A percentile compares a stretch with the other conserved stretches of the same genome.
Conservation (phyloP, 2,888 invertebrate species). For the Nebria brevicollis region DNA sequence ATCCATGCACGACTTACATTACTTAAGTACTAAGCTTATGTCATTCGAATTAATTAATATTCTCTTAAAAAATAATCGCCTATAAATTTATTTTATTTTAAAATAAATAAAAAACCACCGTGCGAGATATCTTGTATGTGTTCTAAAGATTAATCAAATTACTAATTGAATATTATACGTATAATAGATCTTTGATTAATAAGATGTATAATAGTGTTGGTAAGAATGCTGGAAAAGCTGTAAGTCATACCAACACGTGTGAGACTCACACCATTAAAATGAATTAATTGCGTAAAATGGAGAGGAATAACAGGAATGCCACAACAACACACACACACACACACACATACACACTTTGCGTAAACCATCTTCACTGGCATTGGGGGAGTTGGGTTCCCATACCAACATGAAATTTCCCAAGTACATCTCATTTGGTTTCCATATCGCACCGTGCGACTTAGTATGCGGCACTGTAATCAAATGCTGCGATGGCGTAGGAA, state of each 20-base stretch:
- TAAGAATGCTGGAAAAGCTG: neutral
- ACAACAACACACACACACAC: neutral
- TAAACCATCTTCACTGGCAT: neutral
- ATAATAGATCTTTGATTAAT: neutral
- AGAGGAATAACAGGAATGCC: constrained; percentile 1
- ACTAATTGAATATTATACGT: too few species aligned
- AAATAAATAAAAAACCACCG: too few species aligned
- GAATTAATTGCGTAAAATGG: neutral
- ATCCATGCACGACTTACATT: too few species aligned
- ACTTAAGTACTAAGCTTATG: too few species aligned
- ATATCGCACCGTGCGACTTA: neutral
- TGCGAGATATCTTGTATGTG: too few species aligned
- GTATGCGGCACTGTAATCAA: constrained; percentile 8
- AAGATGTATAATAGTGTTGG: neutral
- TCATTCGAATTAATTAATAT: too few species aligned
- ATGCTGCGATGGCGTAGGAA: constrained; percentile 13
- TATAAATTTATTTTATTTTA: too few species aligned
- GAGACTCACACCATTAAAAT: neutral
- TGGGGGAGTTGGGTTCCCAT: neutral
- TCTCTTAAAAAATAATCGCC: too few species aligned
- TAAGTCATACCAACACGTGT: neutral
- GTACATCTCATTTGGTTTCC: neutral
- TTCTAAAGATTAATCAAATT: too few species aligned
- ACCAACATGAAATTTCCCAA: neutral
- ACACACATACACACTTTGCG: neutral